Evolutionary conservation across 1,140 invertebrate genomes (phyloP), one percentile per base, ranked within the genome.

Genomic region (Brachionus sp.): DNA sequence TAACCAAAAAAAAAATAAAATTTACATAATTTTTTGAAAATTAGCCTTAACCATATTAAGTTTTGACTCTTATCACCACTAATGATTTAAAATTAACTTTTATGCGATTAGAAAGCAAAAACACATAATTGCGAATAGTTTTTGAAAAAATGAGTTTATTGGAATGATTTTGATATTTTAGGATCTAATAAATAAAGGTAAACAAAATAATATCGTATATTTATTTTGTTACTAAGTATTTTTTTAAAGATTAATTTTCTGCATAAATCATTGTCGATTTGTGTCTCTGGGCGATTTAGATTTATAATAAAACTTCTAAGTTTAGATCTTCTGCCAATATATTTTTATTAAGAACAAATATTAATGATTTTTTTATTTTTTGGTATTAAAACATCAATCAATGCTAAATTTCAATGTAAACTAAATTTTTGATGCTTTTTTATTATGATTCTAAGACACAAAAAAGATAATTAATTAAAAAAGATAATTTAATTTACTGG

Each of bases 21-120:
- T 70, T 70, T 70, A 35, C 66, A 70, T 70, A 70, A 70, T 70
- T 70, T 70, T 19, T n/a, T 2, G 16, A 66, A 16, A 39, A 39
- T 10, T 39, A 70, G 16, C 33, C 33, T 44, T 39, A 70, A 12
- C 13, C 9, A 7, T 5, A 2, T 19, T 57, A 50, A 50, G 16
- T 16, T 50, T n/a, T 16, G 3, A 2, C 44, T 50, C 16, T 50
- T 50, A 50, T 50, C 44, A n/a, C 16, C 16, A 50, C 44, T 50
- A 50, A 12, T 16, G 44, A 50, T 50, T 50, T 50, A 5, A 50
- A 50, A n/a, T 50, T 50, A 16, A n/a, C 4, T 50, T 50, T 57
- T 6, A 23, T 57, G 50, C 19, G 50, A 57, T 57, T 57, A 19
- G 50, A 57, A 57, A 50, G 12, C 16, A 57, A 19, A 57, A 19